Evolutionary conservation across 2,888 invertebrate genomes (phyloP).

Genomic region (Neoaliturus tenellus): DNA sequence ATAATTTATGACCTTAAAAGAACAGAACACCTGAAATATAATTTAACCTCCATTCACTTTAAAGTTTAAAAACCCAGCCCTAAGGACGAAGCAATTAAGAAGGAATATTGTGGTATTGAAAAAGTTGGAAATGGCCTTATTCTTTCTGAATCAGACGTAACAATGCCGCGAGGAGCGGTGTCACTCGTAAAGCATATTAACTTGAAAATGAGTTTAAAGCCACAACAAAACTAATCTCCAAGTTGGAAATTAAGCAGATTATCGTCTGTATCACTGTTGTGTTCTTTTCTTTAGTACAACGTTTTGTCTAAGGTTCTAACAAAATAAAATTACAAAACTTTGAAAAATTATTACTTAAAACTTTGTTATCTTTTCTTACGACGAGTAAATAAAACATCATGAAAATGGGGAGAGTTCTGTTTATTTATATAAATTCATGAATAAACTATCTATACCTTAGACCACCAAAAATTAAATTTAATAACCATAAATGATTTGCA

Average conservation of each 20-base stretch:
- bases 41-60: too few relatives aligned
- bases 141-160: not conserved
- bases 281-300: slow-evolving; percentile 14
- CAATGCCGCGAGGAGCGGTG: slow-evolving; percentile 14
- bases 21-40: too few relatives aligned
- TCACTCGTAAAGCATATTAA: slow-evolving; percentile 23
- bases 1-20: too few relatives aligned
- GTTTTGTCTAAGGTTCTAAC: not conserved
- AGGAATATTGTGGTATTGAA: not conserved
- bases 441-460: too few relatives aligned
- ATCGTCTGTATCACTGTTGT: slow-evolving; percentile 15
- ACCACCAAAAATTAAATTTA: too few relatives aligned
- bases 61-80: not conserved
- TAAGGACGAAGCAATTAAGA: not conserved
- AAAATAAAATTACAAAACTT: slow-evolving; percentile 13
- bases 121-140: not conserved
- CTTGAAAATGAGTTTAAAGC: slow-evolving; percentile 28
- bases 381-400: not conserved
- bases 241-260: slow-evolving; percentile 37
- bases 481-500: too few relatives aligned
- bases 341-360: not conserved
- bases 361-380: not conserved
- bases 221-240: slow-evolving; percentile 31
- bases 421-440: too few relatives aligned
- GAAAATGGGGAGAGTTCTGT: not conserved